Evolutionary conservation across 1,140 invertebrate genomes (phyloP).

Genomic region (Plutomurus gul): DNA sequence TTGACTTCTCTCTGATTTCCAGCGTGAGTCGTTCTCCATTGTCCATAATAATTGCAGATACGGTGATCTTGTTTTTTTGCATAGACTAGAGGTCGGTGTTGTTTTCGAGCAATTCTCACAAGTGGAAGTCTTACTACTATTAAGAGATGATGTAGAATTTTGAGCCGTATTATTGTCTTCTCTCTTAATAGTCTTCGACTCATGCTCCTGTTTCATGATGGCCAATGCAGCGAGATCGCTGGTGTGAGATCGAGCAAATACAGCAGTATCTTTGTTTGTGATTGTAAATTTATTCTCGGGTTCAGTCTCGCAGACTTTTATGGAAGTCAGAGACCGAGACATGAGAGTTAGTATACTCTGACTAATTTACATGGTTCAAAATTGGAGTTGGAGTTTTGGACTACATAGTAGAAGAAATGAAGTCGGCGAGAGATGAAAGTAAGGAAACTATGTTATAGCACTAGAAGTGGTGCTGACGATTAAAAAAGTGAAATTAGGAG

Average conservation of each 20-base stretch:
- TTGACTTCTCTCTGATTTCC: slow-evolving; percentile 66
- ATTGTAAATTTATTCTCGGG: not conserved
- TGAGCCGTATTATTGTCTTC: not conserved
- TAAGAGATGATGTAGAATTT: not conserved
- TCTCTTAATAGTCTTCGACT: too few species aligned
- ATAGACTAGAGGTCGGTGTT: not conserved
- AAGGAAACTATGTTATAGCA: too few species aligned
- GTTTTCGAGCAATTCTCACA: not conserved
- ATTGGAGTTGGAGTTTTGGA: too few species aligned
- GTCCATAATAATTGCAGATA: slow-evolving; percentile 43
- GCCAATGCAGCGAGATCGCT: not conserved
- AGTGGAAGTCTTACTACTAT: not conserved
- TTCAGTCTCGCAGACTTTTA: not conserved
- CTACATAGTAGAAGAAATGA: too few species aligned
- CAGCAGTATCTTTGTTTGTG: not conserved
- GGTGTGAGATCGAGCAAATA: not conserved
- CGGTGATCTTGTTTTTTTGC: not conserved
- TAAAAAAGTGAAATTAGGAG: too few species aligned
- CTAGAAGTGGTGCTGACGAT: too few species aligned
- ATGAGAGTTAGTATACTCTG: too few species aligned
- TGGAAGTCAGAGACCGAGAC: not conserved
- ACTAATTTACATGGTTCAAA: too few species aligned
- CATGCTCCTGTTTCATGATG: not conserved
- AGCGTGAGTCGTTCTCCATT: slow-evolving; percentile 59
- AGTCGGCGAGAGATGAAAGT: too few species aligned